Evolutionary conservation across 2,797 vertebrate species (phyloP), one percentile per base, ranked within the genome.

Genomic region (Xenops minutus): DNA sequence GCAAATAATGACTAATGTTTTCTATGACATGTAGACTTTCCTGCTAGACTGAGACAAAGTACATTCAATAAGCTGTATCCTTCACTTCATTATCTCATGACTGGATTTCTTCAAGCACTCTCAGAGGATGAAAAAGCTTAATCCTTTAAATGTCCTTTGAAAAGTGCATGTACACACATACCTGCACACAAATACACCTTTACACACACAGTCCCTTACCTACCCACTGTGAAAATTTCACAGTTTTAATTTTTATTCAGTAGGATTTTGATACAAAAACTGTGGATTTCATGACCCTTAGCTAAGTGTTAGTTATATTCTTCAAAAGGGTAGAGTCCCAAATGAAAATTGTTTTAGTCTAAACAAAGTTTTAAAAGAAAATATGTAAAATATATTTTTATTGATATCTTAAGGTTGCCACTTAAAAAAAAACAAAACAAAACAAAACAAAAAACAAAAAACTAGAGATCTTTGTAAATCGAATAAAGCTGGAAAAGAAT

Each of bases 401-500:
- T 52, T 54, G 43, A 77, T 80, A 69, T 7, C 26, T 78, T 78
- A 74, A 29, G 15, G 18, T 85, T 84, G 78, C 36, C 37, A n/a
- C 54, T 85, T 74, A 21, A 80, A 92, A n/a, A n/a, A n/a, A n/a
- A n/a, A n/a, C n/a, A n/a, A n/a, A n/a, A n/a, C n/a, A n/a, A n/a
- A n/a, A n/a, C n/a, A n/a, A n/a, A n/a, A n/a, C n/a, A n/a, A n/a
- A n/a, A n/a, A n/a, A n/a, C n/a, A n/a, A n/a, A n/a, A n/a, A n/a
- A n/a, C 39, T 15, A 41, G 34, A 82, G 55, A 26, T 83, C 10
- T 80, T 85, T 80, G 46, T 89, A 82, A 94, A 79, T 17, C 20
- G 51, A 88, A 92, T 95, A 93, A 90, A 95, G 5, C 14, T 85
- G 48, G 59, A 85, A 85, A 19, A 87, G 32, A 78, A 92, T 26